phyloP scores from a whole-genome alignment of 1,140 invertebrate species.

The Tenebrio molitor region DNA sequence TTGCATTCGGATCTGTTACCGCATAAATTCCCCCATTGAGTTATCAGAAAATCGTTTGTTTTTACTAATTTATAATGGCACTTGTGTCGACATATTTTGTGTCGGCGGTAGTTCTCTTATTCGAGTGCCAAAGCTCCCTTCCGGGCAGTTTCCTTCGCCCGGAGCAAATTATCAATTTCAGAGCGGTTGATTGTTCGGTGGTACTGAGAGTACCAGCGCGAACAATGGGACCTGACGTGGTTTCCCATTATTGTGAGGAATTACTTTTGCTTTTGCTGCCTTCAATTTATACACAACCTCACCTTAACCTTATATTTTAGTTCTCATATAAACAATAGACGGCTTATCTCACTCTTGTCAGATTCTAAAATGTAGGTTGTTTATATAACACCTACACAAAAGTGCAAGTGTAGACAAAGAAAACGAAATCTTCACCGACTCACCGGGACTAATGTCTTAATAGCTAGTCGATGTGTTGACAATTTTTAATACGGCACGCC shows the following conservation, averaged over 20 bases:
- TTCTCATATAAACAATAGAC: conserved; percentile 55
- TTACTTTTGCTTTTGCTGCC: conserved; percentile 55
- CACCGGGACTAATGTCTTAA: conserved; percentile 10
- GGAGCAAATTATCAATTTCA: too few species aligned
- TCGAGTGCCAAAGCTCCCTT: too few species aligned
- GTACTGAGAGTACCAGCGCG: conserved; percentile 1
- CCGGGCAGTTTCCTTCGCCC: too few species aligned
- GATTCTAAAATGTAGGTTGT: conserved; percentile 54
- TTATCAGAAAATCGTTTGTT: conserved; percentile 59
- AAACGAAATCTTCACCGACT: conserved; percentile 27
- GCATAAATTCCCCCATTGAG: conserved; percentile 57
- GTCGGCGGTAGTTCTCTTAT: background rate
- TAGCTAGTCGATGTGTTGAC: too few species aligned
- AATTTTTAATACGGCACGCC: too few species aligned
- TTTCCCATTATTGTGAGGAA: conserved; percentile 51
- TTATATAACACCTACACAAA: conserved; percentile 52
- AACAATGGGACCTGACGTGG: conserved; percentile 21
- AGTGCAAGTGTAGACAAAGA: conserved; percentile 36
- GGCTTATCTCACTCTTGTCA: conserved; percentile 52
- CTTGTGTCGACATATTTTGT: conserved; percentile 56
- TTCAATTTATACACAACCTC: conserved; percentile 50
- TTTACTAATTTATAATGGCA: conserved; percentile 56
- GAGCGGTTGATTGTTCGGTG: conserved; percentile 21
- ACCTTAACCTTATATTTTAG: conserved; percentile 59
- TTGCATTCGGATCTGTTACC: conserved; percentile 55